Base-by-base conservation (phyloP, 2,888 invertebrate species). In the Myopa tessellatipennis region DNA sequence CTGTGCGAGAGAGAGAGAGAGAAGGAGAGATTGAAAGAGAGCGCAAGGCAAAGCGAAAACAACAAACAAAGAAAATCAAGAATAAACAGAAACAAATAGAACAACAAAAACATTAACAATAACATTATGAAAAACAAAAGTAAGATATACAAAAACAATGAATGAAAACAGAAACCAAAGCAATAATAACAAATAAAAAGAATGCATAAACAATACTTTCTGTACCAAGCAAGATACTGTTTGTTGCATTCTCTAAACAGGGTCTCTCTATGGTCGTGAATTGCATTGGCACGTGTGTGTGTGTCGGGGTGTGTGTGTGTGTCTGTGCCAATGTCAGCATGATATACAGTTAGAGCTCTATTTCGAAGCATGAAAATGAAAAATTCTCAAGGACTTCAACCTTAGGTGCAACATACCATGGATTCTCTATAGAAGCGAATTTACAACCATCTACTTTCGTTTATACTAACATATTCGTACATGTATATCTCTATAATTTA, bases 261-360 rank as follows among this genome's bases (percentile, higher is more conserved):
- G 14, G 50, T 18, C 45, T 74, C 18, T 26, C 4, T 34, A 26
- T 26, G 26, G 26, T 26, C 26, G 26, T 26, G 26, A 65, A 38
- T 65, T 3, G 65, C 36, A 34, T 12, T 6, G 36, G 4, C 7
- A 36, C 36, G 26, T 34, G n/a, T 40, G 45, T 45, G 6, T 40
- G 45, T 38, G 63, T 34, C 26, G 40, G 36, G 16, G n/a, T 36
- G 55, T 52, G 71, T 34, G 58, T 52, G 75, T 58, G 68, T 58
- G 34, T 67, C 55, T 65, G 74, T 67, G 81, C n/a, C 83, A 83
- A 83, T 83, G 83, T 79, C 83, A 82, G 81, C 79, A n/a, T 71
- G 34, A 69, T 82, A 80, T 82, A 83, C 83, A 83, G 83, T 83
- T 83, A 82, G 7, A 38, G 81, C 82, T 83, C 80, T 60, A 38